Evolutionary conservation across 2,888 invertebrate species (phyloP), one percentile per base, ranked within the genome.

Genomic region (Piscicola geometra): DNA sequence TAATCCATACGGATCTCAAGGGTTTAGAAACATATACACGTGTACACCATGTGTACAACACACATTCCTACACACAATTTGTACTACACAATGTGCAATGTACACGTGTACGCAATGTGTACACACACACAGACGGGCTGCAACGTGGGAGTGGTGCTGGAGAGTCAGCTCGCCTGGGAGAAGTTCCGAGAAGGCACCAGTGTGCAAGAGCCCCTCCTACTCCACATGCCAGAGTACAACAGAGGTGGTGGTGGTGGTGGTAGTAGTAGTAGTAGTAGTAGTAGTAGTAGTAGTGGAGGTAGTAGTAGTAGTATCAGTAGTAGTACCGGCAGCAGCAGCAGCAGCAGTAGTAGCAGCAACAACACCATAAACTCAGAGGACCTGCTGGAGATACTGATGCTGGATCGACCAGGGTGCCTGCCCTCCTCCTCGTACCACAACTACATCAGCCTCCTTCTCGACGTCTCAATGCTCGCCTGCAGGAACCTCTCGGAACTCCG

Each of bases 391-490:
- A 86, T 88, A 47, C 81, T 87, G 80, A 60, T 78, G 64, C 78
- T 82, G 56, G 83, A 84, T 60, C 79, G 82, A 56, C 86, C 86
- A 0, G 35, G 74, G 0, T 81, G 81, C 9, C 83, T 82, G 71
- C 79, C 82, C 15, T 73, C 76, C 18, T 81, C 83, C 78, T 89
- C 93, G 82, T 94, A 92, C 85, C 88, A 87, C 69, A 91, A 90
- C 86, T 94, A 93, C 86, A 86, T 94, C 72, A 91, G 90, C 84
- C 88, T 93, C 69, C 91, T 94, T 83, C 87, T 94, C 2, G 91
- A 91, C 80, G 91, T 93, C 52, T 94, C 93, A 86, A 91, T 91
- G 82, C 88, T 91, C 81, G 91, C 90, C 36, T 94, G 94, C 85
- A 88, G 93, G 32, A 93, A 94, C 88, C 85, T 94, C 71, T 90